These are phyloP conservation scores for Sander lucioperca DNA, from an alignment of 2,113 vertebrate species.

Conservation along the genomic window DNA sequence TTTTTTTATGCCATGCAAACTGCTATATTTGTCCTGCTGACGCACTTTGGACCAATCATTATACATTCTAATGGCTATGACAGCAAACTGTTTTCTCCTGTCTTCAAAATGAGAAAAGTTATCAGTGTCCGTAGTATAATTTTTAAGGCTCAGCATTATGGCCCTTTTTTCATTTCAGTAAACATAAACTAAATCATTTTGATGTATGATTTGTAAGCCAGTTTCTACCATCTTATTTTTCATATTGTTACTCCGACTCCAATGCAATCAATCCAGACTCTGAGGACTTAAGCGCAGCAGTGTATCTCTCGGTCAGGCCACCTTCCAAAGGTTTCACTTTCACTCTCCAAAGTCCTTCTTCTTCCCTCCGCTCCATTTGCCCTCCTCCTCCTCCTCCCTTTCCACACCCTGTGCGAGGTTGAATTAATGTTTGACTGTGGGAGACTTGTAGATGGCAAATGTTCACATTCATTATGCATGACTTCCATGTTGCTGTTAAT, in stretches of 20 bases:
- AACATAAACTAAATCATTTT: conserved; percentile 34
- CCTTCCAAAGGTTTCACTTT: conserved; percentile 65
- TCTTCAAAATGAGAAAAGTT: conserved; percentile 23
- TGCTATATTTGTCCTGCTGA: conserved; percentile 47
- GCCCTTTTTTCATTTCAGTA: conserved; percentile 27
- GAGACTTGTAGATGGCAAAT: conserved; percentile 82
- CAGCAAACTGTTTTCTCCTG: conserved; percentile 26
- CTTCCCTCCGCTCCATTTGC: conserved; percentile 62
- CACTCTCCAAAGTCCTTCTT: conserved; percentile 51
- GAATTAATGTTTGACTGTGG: conserved; percentile 82
- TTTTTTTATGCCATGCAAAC: conserved; percentile 40
- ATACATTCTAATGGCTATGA: conserved; percentile 24
- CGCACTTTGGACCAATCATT: conserved; percentile 9
- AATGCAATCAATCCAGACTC: conserved; percentile 9
- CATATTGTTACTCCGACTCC: conserved; percentile 17
- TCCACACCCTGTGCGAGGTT: conserved; percentile 70
- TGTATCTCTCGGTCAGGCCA: conserved; percentile 39
- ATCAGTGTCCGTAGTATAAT: not conserved
- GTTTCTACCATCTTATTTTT: conserved; percentile 6
- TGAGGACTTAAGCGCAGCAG: conserved; percentile 8
- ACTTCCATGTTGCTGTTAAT: conserved; percentile 84
- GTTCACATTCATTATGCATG: conserved; percentile 85
- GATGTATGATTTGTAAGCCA: not conserved
- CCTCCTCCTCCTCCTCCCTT: conserved; percentile 58
- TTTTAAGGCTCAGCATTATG: conserved; percentile 9